Evolutionary conservation across 2,797 vertebrate species (phyloP), one percentile per base, ranked within the genome.

Genomic region (Aplochiton taeniatus): DNA sequence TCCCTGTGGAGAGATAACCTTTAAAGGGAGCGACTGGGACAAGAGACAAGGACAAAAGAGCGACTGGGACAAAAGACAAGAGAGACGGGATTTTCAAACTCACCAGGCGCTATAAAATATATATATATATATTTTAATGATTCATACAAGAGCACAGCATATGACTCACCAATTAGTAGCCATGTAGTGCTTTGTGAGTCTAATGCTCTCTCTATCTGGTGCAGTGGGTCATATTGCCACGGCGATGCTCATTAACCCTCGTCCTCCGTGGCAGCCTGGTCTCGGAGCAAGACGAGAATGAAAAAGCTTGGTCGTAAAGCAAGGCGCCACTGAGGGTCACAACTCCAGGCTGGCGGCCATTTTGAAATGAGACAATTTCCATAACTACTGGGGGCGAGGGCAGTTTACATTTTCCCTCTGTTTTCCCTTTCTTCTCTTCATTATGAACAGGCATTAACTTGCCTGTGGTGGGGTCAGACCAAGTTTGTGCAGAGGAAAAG

Each of bases 101-200:
- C 51, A 45, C 53, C 18, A 43, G 56, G 52, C 11, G 19, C 63
- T 59, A 1, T 3, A 3, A 31, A 3, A 31, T 31, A 31, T 31
- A 31, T 6, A 31, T 6, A 9, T 31, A 43, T 16, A 52, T 69
- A 61, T 60, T 78, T 79, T 61, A 74, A 76, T 82, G 73, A 86
- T 72, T 83, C 72, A 88, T 72, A 70, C 45, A 9, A 65, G 61
- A 70, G 19, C 54, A 68, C 47, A 64, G 67, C 60, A 63, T 77
- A 77, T 55, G 61, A 70, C 75, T 82, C 63, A 60, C 63, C 81
- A 86, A 74, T 84, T 76, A 83, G 68, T 64, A 48, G 9, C 60
- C 71, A 56, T 70, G 60, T 79, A 59, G 79, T 61, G 52, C 58
- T 73, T 61, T 63, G 63, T 11, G 42, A 66, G 63, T 72, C 51